Conservation (phyloP, 2,797 vertebrate species). For the Sylvilagus floridanus region DNA sequence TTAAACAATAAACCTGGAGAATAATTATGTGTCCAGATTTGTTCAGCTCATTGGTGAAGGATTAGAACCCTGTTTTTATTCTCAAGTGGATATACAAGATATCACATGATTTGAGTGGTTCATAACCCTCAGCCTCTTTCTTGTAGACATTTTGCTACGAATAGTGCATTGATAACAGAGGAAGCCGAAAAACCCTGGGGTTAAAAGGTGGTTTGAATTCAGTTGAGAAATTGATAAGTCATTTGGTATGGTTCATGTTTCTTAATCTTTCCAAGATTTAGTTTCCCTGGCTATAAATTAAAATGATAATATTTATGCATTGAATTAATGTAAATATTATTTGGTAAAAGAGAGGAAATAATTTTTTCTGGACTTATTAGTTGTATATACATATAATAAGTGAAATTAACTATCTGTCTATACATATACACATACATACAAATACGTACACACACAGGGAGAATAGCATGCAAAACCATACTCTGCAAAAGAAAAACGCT, state of each 20-base stretch:
- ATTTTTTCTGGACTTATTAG: not conserved
- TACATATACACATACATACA: not conserved
- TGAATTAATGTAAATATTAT: constrained; percentile 12
- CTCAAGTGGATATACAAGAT: not conserved
- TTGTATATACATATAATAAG: not conserved
- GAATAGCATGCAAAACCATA: not conserved
- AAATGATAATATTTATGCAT: not conserved
- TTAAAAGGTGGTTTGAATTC: constrained; percentile 20
- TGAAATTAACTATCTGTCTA: not conserved
- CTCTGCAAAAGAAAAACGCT: not conserved
- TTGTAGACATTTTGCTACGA: not conserved
- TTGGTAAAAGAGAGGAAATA: not conserved
- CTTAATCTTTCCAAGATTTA: not conserved
- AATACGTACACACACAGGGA: not conserved
- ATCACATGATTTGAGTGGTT: constrained; percentile 4
- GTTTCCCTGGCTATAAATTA: not conserved
- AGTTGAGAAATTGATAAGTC: not conserved
- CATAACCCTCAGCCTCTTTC: not conserved
- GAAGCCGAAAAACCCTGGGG: not conserved
- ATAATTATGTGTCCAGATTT: not conserved
- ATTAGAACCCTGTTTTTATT: constrained; percentile 20
- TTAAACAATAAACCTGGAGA: not conserved
- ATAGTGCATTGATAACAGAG: not conserved
- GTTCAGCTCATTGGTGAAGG: not conserved
- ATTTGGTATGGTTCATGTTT: not conserved